Percentiles rank a stretch among this genome's conserved stretches.
These are phyloP conservation scores for Xestia xanthographa DNA, from an alignment of 2,888 invertebrate genomes.

Conservation along the genomic window DNA sequence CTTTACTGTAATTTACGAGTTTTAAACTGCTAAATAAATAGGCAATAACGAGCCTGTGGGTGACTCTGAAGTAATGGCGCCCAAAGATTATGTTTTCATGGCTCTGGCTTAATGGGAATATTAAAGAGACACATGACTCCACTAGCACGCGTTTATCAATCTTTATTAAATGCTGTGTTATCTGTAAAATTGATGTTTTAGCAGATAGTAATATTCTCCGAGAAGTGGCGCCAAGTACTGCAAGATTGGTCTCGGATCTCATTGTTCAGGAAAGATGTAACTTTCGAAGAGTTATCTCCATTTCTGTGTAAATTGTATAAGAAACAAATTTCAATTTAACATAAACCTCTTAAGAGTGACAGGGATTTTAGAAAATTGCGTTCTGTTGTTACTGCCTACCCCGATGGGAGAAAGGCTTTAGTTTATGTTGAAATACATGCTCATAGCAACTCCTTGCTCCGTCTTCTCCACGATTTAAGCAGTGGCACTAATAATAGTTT, in stretches of 20 bases:
- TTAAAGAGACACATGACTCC: slow-evolving; percentile 47
- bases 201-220: not conserved
- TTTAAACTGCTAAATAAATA: slow-evolving; percentile 73
- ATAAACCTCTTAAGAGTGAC: not conserved
- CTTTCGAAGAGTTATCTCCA: not conserved
- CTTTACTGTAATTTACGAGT: slow-evolving; percentile 70
- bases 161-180: slow-evolving; percentile 48
- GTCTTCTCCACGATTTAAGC: not conserved
- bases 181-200: slow-evolving; percentile 11
- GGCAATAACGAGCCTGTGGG: slow-evolving; percentile 64
- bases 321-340: not conserved
- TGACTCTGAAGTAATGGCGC: slow-evolving; percentile 59
- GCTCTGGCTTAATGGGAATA: slow-evolving; percentile 55
- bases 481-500: not conserved
- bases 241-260: not conserved
- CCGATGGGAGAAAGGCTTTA: not conserved
- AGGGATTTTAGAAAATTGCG: no score
- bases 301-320: not conserved
- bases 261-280: not conserved
- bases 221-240: not conserved
- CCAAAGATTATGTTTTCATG: slow-evolving; percentile 63
- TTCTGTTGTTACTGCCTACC: not conserved
- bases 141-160: slow-evolving; percentile 54
- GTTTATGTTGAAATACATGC: not conserved
- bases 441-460: not conserved